phyloP scores from a whole-genome alignment of 2,797 vertebrate species.

The Pelobates cultripes region DNA sequence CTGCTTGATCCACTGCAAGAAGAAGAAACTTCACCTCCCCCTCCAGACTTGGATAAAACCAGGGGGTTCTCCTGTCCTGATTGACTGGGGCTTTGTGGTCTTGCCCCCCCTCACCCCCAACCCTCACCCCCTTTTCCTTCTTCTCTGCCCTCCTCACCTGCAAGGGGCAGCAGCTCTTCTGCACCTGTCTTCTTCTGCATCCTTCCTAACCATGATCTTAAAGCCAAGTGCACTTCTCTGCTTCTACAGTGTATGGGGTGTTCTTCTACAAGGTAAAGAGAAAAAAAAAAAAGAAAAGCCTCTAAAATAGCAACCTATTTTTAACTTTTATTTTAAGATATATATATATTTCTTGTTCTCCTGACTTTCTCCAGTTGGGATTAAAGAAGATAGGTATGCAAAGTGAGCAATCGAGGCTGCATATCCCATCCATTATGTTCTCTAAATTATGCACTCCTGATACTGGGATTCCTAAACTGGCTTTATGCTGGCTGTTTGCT shows the following conservation, averaged over 20 bases:
- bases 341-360: too few species aligned
- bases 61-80: constrained; percentile 32
- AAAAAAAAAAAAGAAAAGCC: background rate
- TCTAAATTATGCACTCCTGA: too few species aligned
- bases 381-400: too few species aligned
- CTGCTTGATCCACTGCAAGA: background rate
- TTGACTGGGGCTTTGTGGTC: background rate
- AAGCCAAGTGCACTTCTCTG: constrained; percentile 56
- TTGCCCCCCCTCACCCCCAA: background rate
- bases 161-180: constrained; percentile 17
- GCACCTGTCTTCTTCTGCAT: constrained; percentile 23
- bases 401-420: background rate
- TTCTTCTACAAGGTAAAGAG: constrained; percentile 52
- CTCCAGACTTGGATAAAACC: constrained; percentile 25
- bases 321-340: constrained; percentile 3
- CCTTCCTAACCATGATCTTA: constrained; percentile 45
- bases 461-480: too few species aligned
- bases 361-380: too few species aligned
- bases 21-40: constrained; percentile 14
- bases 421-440: background rate
- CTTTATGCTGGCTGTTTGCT: too few species aligned
- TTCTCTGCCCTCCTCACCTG: constrained; percentile 33
- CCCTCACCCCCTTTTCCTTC: constrained; percentile 11
- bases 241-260: constrained; percentile 49
- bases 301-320: background rate